Evolutionary conservation across 2,113 vertebrate species (phyloP), one percentile per base, ranked within the genome.

Genomic region (Paradoxurus hermaphroditus): DNA sequence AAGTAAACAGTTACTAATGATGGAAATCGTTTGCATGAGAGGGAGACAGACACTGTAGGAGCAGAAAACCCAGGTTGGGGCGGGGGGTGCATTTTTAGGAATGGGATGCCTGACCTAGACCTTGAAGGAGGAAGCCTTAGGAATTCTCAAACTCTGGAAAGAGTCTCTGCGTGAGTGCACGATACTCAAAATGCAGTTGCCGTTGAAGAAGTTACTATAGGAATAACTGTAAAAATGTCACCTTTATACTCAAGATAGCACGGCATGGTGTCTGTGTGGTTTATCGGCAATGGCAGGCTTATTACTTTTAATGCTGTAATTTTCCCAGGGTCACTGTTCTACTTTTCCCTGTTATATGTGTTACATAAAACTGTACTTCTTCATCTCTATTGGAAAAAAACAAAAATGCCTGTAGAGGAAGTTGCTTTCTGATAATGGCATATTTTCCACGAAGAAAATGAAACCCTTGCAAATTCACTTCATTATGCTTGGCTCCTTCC

Each of bases 261-360:
- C 0, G 0, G 34, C 41, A 62, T 84, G 82, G 68, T 91, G 44
- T 94, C 96, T 86, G 59, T 94, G 88, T 97, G 49, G 67, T 91
- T 95, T 97, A 94, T 95, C 93, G 83, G 29, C 46, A 94, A 95
- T 72, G 93, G 85, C 94, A 97, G 86, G 44, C 91, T 96, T 97
- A 96, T 95, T 96, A 96, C 82, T 97, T 97, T 95, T 93, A 96
- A 97, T 98, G 93, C 34, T 90, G 16, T 89, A 96, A 97, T 97
- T 97, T 97, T 97, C 96, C 70, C 91, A 93, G 93, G 94, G 82
- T 97, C 86, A 84, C 78, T 15, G 5, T 96, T 97, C 68, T 97
- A 86, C 78, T 95, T 97, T 97, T 97, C 27, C 56, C 78, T 97
- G 62, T 96, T 97, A 73, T 96, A 93, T 91, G 56, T 89, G 73